Evolutionary conservation across 2,888 invertebrate genomes (phyloP).

Genomic region (Eristalis tenax): DNA sequence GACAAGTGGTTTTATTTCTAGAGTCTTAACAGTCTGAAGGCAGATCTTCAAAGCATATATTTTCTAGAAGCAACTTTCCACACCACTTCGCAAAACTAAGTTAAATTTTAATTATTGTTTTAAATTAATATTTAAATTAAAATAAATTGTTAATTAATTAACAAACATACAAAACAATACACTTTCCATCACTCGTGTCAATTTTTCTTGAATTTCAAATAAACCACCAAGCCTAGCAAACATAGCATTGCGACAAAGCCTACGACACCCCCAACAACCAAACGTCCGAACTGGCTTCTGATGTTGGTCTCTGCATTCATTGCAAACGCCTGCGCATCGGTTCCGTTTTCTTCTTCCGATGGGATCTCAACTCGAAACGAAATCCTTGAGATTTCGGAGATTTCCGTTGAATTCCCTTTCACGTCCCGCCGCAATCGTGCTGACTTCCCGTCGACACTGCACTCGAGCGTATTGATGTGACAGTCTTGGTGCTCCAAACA

Average conservation of each 20-base stretch:
- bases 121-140: too few species aligned
- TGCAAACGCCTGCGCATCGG: background rate
- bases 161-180: background rate
- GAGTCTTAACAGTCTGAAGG: too few species aligned
- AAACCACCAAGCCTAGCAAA: slow-evolving; percentile 34
- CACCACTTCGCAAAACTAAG: background rate
- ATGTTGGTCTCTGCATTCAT: background rate
- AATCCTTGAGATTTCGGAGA: slow-evolving; percentile 78
- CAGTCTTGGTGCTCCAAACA: slow-evolving; percentile 83
- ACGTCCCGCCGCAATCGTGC: slow-evolving; percentile 75
- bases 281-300: background rate
- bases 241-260: slow-evolving; percentile 25
- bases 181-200: background rate
- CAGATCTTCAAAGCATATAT: too few species aligned
- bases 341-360: slow-evolving; percentile 11
- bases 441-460: slow-evolving; percentile 71
- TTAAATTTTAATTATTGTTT: too few species aligned
- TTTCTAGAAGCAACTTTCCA: too few species aligned
- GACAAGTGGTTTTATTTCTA: too few species aligned
- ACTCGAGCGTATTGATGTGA: slow-evolving; percentile 76
- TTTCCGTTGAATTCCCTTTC: slow-evolving; percentile 74
- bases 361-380: slow-evolving; percentile 78
- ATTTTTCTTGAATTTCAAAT: background rate
- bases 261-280: slow-evolving; percentile 16
- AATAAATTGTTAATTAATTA: background rate